Conservation (phyloP, 2,113 vertebrate genomes). For the Cephalophus harveyi region DNA sequence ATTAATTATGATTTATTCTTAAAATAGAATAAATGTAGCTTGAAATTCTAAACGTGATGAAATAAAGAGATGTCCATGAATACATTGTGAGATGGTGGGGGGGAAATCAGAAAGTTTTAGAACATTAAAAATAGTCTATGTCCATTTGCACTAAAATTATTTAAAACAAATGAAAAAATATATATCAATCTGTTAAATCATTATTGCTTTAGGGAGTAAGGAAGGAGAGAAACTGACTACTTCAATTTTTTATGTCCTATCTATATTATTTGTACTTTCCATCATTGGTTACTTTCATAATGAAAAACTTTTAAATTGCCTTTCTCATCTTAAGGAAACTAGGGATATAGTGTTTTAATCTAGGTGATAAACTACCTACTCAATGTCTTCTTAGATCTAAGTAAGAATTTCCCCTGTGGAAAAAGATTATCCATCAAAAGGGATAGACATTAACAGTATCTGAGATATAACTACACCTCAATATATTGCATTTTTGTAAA, state of each 20-base stretch:
- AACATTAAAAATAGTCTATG: not conserved
- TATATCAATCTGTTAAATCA: not conserved
- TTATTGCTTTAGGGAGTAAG: not conserved
- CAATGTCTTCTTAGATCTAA: not conserved
- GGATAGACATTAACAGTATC: not conserved
- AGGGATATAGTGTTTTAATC: not conserved
- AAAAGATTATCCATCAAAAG: not conserved
- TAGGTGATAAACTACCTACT: not conserved
- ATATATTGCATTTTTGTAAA: not conserved
- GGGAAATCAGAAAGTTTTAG: not conserved
- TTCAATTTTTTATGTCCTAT: not conserved
- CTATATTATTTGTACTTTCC: not conserved
- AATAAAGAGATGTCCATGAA: not conserved
- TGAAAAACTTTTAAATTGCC: not conserved
- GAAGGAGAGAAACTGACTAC: not conserved
- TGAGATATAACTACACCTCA: not conserved
- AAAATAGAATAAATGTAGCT: not conserved
- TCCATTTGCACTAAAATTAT: not conserved
- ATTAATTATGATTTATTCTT: not conserved
- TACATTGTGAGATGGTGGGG: not conserved
- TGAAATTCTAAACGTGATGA: not conserved
- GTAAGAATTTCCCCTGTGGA: not conserved
- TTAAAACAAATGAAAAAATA: not conserved
- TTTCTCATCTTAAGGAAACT: constrained; percentile 3
- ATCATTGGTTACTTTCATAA: not conserved